phyloP scores from a whole-genome alignment of 2,888 invertebrate species.

The Epiblema foenella region DNA sequence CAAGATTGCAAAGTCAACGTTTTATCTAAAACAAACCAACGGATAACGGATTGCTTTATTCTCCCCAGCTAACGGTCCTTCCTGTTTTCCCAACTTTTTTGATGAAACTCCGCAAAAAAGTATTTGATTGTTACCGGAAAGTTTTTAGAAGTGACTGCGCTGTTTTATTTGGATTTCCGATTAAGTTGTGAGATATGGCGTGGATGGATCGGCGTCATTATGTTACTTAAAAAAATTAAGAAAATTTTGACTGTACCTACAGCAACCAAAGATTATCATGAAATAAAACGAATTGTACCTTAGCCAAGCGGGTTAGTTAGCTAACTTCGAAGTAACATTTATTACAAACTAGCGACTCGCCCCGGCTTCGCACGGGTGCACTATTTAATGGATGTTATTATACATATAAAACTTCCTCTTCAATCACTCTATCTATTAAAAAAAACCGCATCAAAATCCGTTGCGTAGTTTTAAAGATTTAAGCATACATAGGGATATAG shows the following conservation, averaged over 20 bases:
- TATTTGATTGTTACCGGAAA: slow-evolving; percentile 33
- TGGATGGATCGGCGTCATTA: slow-evolving; percentile 19
- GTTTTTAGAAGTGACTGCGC: slow-evolving; percentile 34
- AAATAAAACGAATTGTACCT: too few species aligned
- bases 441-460: too few species aligned
- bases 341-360: too few species aligned
- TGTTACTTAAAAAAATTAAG: background rate
- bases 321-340: too few species aligned
- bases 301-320: too few species aligned
- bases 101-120: slow-evolving; percentile 49
- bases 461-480: too few species aligned
- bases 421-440: too few species aligned
- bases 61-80: slow-evolving; percentile 49
- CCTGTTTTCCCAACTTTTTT: slow-evolving; percentile 58
- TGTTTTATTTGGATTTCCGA: slow-evolving; percentile 26
- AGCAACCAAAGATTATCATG: background rate
- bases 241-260: background rate
- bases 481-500: too few species aligned
- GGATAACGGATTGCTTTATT: slow-evolving; percentile 71
- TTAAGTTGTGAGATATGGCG: slow-evolving; percentile 9
- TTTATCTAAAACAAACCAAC: slow-evolving; percentile 67
- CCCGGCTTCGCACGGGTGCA: too few species aligned
- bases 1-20: slow-evolving; percentile 63
- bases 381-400: too few species aligned
- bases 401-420: too few species aligned